Conservation (phyloP, 2,888 invertebrate species). For the Drosophila algonquin region DNA sequence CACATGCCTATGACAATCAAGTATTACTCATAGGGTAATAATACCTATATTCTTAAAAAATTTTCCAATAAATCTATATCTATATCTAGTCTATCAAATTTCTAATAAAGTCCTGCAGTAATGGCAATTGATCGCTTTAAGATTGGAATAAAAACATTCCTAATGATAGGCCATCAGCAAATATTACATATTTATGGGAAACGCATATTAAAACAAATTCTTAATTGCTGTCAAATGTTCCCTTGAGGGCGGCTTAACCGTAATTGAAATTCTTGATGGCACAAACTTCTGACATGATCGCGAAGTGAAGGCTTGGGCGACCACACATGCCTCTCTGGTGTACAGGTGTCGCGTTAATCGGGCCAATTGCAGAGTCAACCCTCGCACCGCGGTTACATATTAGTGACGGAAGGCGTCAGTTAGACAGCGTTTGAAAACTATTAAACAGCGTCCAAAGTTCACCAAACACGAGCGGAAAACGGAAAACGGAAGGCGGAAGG, state of each 20-base stretch:
- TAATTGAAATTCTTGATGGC: too few species aligned
- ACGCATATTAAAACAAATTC: too few species aligned
- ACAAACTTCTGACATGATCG: neutral
- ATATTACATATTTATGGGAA: too few species aligned
- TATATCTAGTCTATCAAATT: too few species aligned
- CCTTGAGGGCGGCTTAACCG: too few species aligned
- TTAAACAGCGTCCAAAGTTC: conserved; percentile 77
- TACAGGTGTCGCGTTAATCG: neutral
- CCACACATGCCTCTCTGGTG: neutral
- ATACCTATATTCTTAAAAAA: too few species aligned
- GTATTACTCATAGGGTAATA: neutral
- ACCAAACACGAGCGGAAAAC: conserved; percentile 55
- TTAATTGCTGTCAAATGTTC: too few species aligned
- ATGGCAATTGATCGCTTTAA: neutral
- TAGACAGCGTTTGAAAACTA: conserved; percentile 78
- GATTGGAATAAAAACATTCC: too few species aligned
- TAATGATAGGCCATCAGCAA: too few species aligned
- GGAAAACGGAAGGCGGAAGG: conserved; percentile 67
- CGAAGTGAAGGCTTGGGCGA: neutral
- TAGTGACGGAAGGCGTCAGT: conserved; percentile 75
- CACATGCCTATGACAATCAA: neutral
- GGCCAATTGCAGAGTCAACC: conserved; percentile 33
- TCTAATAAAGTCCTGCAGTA: neutral
- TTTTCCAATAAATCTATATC: too few species aligned
- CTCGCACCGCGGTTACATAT: conserved; percentile 53